A percentile compares a stretch with the other conserved stretches of the same genome.
phyloP scores from a whole-genome alignment of 2,113 vertebrate species.

The Pseudorhombus dupliciocellatus region DNA sequence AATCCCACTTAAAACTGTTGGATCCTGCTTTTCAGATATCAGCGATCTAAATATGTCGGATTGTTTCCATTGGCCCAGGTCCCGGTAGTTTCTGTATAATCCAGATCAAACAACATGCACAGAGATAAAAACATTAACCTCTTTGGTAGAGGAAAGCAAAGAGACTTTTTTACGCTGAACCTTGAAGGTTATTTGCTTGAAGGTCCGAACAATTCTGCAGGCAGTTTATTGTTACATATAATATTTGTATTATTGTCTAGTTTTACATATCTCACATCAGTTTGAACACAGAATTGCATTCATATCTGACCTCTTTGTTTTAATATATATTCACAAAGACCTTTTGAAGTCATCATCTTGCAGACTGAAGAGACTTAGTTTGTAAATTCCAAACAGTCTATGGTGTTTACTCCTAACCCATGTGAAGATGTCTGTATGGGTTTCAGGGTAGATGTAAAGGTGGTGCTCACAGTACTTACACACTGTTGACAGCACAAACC shows the following conservation, averaged over 20 bases:
- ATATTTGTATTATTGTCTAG: not conserved
- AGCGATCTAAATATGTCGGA: not conserved
- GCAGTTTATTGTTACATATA: not conserved
- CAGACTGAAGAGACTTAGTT: not conserved
- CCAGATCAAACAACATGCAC: not conserved
- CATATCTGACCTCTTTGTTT: not conserved
- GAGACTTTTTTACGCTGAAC: not conserved
- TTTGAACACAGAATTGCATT: not conserved
- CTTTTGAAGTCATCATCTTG: not conserved
- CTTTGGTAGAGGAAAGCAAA: too few species aligned
- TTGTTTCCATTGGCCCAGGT: not conserved
- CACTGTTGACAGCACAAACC: slow-evolving; percentile 23
- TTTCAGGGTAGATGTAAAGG: slow-evolving; percentile 14
- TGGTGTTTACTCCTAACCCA: too few species aligned
- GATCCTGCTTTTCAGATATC: not conserved
- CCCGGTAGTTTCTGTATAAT: too few species aligned
- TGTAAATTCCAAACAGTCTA: too few species aligned
- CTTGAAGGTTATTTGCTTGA: not conserved
- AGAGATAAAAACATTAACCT: not conserved
- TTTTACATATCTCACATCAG: not conserved
- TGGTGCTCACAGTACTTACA: slow-evolving; percentile 15
- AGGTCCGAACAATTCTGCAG: not conserved
- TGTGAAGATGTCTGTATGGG: not conserved
- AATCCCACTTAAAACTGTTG: not conserved
- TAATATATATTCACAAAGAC: not conserved